Base-by-base conservation (phyloP, 1,140 invertebrate species). In the Drosophila mojavensis region DNA sequence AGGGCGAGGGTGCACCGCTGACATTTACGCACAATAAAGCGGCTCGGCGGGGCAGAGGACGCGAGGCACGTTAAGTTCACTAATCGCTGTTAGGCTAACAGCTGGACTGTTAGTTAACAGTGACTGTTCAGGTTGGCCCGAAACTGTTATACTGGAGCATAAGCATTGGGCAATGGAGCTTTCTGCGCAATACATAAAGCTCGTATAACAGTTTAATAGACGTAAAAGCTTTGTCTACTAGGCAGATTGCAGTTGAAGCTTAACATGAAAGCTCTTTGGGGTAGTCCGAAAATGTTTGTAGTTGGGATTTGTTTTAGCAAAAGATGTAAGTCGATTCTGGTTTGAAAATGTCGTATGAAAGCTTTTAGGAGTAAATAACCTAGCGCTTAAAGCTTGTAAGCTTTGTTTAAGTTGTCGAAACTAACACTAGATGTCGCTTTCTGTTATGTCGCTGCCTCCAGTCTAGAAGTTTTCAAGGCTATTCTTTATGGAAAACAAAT, bases 1-100 rank as follows among this genome's bases (percentile, higher is more conserved):
- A 30, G 48, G 9, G 30, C 15, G 26, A 24, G 17, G 53, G 26
- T 47, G 43, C 43, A 39, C 17, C 36, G 5, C 5, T 13, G 55
- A 47, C 48, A 51, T 55, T 74, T 54, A 81, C 78, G 79, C 79
- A 81, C 62, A 81, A 81, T 77, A 56, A 48, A 43, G 43, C 17
- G 20, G 50, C 15, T 20, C 33, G 58, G 48, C 11, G 55, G 48
- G 36, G 15, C 5, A 17, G 15, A 11, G n/a, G 20, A 5, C 15
- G 20, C 30, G 54, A 39, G 39, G 20, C 56, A 36, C 9, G 17
- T 4, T 36, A 50, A 45, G 53, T 15, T 59, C 33, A 58, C 62
- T 53, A 61, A 79, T 79, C 53, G 61, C 78, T 60, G 76, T 69
- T 47, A 61, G 48, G 5, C 53, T 61, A 51, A 28, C 48, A 51